A percentile compares a stretch with the other conserved stretches of the same genome.
phyloP scores from a whole-genome alignment of 2,797 vertebrate genomes.

The Trachops cirrhosus region DNA sequence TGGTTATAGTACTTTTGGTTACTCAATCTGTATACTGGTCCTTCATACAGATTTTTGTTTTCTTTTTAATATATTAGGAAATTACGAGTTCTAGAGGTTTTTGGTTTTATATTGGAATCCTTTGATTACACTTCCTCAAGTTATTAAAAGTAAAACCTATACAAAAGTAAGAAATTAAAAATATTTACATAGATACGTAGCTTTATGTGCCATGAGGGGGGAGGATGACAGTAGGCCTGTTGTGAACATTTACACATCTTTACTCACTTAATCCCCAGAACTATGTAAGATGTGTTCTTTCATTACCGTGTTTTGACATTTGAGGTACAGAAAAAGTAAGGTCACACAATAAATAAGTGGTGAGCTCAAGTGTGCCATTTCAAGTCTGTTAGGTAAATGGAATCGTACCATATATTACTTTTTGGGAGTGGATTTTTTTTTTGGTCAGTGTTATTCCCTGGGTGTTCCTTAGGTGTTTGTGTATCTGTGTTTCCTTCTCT shows the following conservation, averaged over 20 bases:
- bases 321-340: not conserved
- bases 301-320: not conserved
- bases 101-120: not conserved
- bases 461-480: not conserved
- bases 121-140: not conserved
- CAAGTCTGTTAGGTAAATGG: not conserved
- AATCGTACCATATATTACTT: not conserved
- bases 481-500: not conserved
- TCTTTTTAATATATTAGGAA: not conserved
- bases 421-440: not conserved
- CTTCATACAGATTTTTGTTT: not conserved
- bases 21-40: not conserved
- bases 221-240: not conserved
- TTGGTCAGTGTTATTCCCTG: not conserved
- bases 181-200: not conserved
- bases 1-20: not conserved
- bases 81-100: not conserved
- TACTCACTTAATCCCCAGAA: not conserved
- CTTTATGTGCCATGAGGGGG: not conserved
- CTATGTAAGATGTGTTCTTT: not conserved
- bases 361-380: not conserved
- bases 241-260: not conserved
- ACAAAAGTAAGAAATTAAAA: not conserved
- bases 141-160: not conserved
- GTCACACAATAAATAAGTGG: not conserved